A percentile compares a stretch with the other conserved stretches of the same genome.
Evolutionary conservation across 2,797 vertebrate genomes (phyloP).

Genomic region (Buphagus erythrorhynchus): DNA sequence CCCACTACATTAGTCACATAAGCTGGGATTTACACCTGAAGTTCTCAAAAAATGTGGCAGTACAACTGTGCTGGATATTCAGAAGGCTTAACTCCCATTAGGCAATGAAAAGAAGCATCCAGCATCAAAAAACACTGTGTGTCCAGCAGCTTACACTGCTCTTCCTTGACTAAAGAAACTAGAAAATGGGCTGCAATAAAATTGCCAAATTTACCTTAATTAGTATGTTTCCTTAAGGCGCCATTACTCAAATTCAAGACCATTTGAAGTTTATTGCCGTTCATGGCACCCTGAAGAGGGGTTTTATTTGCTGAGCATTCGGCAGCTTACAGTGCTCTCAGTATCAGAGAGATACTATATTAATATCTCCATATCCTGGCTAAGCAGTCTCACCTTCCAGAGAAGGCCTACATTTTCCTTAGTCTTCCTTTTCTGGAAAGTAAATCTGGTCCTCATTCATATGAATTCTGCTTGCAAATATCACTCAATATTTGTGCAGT

Average conservation of each 20-base stretch:
- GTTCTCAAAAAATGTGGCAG: background rate
- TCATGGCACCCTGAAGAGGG: background rate
- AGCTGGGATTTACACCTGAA: background rate
- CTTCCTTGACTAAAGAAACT: background rate
- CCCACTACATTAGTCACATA: background rate
- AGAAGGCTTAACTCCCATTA: background rate
- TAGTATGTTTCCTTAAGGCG: constrained; percentile 1
- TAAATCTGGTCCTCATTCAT: background rate
- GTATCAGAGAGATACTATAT: background rate
- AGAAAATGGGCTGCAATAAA: background rate
- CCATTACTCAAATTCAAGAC: constrained; percentile 32
- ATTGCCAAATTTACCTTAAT: constrained; percentile 17
- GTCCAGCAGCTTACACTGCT: background rate
- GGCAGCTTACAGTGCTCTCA: background rate
- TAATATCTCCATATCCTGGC: background rate
- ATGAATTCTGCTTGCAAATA: background rate
- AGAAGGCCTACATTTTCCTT: background rate
- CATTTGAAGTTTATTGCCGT: background rate
- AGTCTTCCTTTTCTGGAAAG: background rate
- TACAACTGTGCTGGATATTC: background rate
- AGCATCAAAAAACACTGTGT: background rate
- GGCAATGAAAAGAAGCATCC: background rate
- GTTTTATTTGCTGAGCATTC: background rate
- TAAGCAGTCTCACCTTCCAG: background rate
- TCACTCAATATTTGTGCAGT: background rate